These are phyloP conservation scores for Cotesia chilonis DNA, from an alignment of 1,140 invertebrate genomes.

Conservation along the genomic window DNA sequence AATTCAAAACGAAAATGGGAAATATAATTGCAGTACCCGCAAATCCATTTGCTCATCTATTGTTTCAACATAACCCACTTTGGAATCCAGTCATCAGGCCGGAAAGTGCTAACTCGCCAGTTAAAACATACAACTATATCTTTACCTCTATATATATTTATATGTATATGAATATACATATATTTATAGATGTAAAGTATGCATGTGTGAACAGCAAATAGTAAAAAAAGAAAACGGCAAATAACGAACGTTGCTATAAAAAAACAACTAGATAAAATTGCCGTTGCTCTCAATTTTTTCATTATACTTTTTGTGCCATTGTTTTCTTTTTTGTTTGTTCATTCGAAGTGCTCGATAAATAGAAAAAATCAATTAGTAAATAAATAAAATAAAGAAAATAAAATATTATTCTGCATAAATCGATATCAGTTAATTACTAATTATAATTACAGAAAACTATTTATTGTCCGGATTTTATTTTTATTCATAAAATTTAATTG, in stretches of 20 bases:
- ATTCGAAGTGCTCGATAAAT: background rate
- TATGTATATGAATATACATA: background rate
- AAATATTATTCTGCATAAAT: background rate
- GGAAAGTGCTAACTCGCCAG: slow-evolving; percentile 11
- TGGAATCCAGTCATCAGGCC: slow-evolving; percentile 15
- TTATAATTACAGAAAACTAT: background rate
- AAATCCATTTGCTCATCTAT: slow-evolving; percentile 16
- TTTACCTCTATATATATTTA: too few species aligned
- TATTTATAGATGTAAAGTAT: slow-evolving; percentile 3
- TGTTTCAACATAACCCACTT: slow-evolving; percentile 19
- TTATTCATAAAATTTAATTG: slow-evolving; percentile 31
- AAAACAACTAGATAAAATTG: slow-evolving; percentile 13
- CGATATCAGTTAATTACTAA: slow-evolving; percentile 15
- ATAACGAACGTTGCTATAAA: slow-evolving; percentile 13
- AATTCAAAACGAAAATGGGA: background rate
- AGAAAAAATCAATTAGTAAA: background rate
- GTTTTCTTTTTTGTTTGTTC: slow-evolving; percentile 14
- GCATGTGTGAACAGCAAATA: slow-evolving; percentile 7
- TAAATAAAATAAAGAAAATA: background rate
- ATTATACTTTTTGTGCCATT: background rate
- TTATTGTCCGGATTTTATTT: background rate
- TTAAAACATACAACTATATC: background rate
- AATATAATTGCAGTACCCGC: slow-evolving; percentile 3
- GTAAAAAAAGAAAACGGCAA: slow-evolving; percentile 5
- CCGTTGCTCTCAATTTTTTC: slow-evolving; percentile 9